A percentile compares a stretch with the other conserved stretches of the same genome.
phyloP scores from a whole-genome alignment of 2,113 vertebrate species.

The Terrapene triunguis region DNA sequence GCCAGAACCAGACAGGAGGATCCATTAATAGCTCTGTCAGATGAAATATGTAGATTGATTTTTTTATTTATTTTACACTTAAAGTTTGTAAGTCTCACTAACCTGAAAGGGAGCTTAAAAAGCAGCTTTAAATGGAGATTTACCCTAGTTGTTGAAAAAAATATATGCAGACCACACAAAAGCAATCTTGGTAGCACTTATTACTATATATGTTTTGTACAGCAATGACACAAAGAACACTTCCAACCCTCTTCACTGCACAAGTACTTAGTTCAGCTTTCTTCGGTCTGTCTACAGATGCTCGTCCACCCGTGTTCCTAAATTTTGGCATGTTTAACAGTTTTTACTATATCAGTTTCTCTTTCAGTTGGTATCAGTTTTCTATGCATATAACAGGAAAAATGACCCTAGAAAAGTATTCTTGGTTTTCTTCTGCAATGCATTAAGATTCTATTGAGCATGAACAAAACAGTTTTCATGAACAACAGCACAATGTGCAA shows the following conservation, averaged over 20 bases:
- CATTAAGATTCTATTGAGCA: background rate
- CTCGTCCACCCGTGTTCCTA: background rate
- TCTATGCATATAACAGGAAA: background rate
- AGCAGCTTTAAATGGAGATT: background rate
- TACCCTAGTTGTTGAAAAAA: background rate
- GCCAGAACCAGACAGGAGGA: rapidly evolving
- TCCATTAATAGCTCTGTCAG: background rate
- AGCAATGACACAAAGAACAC: background rate
- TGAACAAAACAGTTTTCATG: background rate
- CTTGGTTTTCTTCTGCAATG: conserved; percentile 1
- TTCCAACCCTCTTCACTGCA: background rate
- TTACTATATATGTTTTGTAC: background rate
- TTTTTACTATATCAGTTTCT: conserved; percentile 19
- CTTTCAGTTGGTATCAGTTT: background rate
- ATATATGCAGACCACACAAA: background rate
- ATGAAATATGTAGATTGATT: background rate
- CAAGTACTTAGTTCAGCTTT: background rate
- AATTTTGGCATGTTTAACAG: conserved; percentile 32
- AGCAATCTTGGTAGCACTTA: background rate
- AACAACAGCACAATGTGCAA: background rate
- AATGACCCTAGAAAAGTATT: background rate
- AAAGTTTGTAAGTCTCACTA: background rate
- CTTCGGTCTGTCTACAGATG: background rate
- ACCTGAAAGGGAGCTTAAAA: background rate
- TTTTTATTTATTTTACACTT: no score